Base-by-base conservation (phyloP, 2,113 vertebrate species). In the Xyrauchen texanus region DNA sequence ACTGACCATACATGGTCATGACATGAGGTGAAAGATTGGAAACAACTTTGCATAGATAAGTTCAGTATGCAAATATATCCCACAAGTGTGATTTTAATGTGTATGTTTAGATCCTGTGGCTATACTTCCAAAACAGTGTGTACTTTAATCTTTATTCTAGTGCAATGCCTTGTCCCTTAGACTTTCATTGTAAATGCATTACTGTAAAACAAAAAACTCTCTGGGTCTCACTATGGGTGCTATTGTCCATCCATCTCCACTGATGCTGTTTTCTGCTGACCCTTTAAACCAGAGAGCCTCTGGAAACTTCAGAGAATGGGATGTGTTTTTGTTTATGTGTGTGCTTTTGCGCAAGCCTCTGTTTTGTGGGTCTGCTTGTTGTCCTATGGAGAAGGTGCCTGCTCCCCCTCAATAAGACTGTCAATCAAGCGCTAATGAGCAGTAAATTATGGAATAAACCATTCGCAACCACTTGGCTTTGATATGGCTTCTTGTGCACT, bases 371-470 rank as follows among this genome's bases (percentile, higher is more conserved):
- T 82, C 72, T 12, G 45, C 12, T 21, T 55, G 42, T 76, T 73
- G 58, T 61, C 83, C 62, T 53, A 68, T 42, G 2, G 60, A 69
- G 57, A 80, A 15, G 8, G 49, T 81, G 60, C 82, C 55, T 45
- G 75, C 73, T 49, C 68, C 62, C 45, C 12, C 76, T 68, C 60
- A 72, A 62, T 69, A 78, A 78, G 82, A 70, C 85, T 82, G 89
- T 91, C 85, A 83, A 74, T 82, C 88, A 83, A 51, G 76, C 78
- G 16, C 68, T 92, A 93, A 91, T 93, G 87, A 92, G 81, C 80
- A 91, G 91, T 89, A 92, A 93, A 93, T 93, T 91, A 92, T 87
- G 81, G 85, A 85, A 85, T 87, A 90, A 88, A 88, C 72, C 77
- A 79, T 77, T 85, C 88, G 88, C 84, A 85, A 87, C 88, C 82